These are phyloP conservation scores for Momotus momota DNA, from an alignment of 2,797 vertebrate species.

Conservation along the genomic window DNA sequence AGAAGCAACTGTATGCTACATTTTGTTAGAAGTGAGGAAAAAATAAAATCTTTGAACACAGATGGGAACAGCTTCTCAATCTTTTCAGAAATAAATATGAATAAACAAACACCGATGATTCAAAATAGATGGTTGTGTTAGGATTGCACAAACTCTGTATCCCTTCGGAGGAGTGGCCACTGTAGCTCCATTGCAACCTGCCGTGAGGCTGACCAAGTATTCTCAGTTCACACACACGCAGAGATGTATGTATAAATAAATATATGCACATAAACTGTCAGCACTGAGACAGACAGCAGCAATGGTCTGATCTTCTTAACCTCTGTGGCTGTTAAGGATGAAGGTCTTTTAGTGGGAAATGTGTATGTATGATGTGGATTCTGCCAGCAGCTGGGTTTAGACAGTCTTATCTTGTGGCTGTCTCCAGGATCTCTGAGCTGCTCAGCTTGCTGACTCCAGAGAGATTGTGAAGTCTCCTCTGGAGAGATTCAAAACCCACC, in stretches of 20 bases:
- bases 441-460: neutral
- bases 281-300: neutral
- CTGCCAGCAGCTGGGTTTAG: neutral
- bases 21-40: neutral
- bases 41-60: neutral
- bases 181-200: neutral
- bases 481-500: neutral
- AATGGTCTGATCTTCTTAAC: neutral
- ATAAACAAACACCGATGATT: neutral
- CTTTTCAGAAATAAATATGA: neutral
- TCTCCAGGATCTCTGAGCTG: neutral
- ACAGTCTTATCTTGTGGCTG: neutral
- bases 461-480: neutral
- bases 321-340: neutral
- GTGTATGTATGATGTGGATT: rapidly evolving
- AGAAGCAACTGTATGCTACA: neutral
- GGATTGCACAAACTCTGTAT: neutral
- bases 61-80: neutral
- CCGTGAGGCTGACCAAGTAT: neutral
- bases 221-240: rapidly evolving
- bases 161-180: rapidly evolving
- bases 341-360: neutral
- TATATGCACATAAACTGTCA: neutral
- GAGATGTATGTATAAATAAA: neutral
- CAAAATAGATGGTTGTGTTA: neutral